Percentiles rank a stretch among this genome's conserved stretches.
These are phyloP conservation scores for Parelbella ahira DNA, from an alignment of 2,888 invertebrate genomes.

Conservation along the genomic window DNA sequence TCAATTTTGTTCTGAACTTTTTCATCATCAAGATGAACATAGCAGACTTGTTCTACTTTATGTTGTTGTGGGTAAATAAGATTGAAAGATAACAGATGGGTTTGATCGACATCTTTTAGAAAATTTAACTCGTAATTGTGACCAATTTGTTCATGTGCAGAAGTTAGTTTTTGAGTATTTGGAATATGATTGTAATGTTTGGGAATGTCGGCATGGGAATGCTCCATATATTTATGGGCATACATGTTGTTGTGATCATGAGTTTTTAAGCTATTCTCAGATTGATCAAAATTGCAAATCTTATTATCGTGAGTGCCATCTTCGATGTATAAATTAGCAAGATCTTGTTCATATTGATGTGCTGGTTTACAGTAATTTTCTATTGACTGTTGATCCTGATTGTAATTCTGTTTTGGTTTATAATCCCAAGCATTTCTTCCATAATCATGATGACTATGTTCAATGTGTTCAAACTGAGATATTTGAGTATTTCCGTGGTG, in stretches of 20 bases:
- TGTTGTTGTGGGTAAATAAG: no score
- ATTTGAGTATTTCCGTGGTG: conserved; percentile 24
- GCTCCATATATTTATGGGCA: no score
- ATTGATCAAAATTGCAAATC: no score
- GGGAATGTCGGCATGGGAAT: conserved; percentile 29
- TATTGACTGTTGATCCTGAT: conserved; percentile 27
- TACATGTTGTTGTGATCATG: no score
- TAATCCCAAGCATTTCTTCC: conserved; percentile 25
- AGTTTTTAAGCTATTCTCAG: no score
- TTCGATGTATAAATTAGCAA: not conserved
- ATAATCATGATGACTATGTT: conserved; percentile 9
- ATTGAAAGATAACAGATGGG: no score
- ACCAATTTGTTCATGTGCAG: conserved; percentile 17
- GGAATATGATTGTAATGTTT: conserved; percentile 29
- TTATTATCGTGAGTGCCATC: no score
- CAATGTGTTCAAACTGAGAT: conserved; percentile 8
- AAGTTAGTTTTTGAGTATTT: not conserved
- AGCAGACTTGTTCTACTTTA: conserved; percentile 38
- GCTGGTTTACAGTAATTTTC: conserved; percentile 2
- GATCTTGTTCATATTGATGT: conserved; percentile 1
- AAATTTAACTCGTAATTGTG: conserved; percentile 5
- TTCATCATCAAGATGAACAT: conserved; percentile 46
- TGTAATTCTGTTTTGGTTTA: conserved; percentile 31
- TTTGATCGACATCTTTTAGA: conserved; percentile 16
- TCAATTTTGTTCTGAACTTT: conserved; percentile 32